Conservation (phyloP, 2,888 invertebrate species). For the Cryptophagus acutangulus region DNA sequence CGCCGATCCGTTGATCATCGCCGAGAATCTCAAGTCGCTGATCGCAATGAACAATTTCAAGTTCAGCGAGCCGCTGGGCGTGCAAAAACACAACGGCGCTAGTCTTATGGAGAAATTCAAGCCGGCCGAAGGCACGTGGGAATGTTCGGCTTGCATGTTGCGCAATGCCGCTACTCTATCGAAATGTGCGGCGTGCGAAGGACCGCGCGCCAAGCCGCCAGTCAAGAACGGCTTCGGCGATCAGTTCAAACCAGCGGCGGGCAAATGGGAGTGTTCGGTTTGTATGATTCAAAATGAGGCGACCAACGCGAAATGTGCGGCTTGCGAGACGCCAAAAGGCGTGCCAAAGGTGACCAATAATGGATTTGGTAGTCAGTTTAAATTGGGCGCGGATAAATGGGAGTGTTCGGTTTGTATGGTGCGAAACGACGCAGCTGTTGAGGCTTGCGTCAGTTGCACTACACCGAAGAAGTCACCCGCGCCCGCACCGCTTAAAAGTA, state of each 20-base stretch:
- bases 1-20: slow-evolving; percentile 51
- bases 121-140: slow-evolving; percentile 29
- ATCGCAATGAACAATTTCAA: slow-evolving; percentile 53
- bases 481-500: not conserved
- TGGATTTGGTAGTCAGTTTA: not conserved
- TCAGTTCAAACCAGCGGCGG: slow-evolving; percentile 20
- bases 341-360: slow-evolving; percentile 6
- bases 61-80: slow-evolving; percentile 54
- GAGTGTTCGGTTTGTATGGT: slow-evolving; percentile 60
- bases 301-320: slow-evolving; percentile 49
- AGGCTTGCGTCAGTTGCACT: not conserved
- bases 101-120: slow-evolving; percentile 16
- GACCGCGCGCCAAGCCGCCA: slow-evolving; percentile 39
- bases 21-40: slow-evolving; percentile 45
- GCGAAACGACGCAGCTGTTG: slow-evolving; percentile 45
- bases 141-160: slow-evolving; percentile 8
- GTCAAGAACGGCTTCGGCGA: slow-evolving; percentile 7
- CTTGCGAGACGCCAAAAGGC: slow-evolving; percentile 48
- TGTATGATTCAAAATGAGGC: slow-evolving; percentile 55
- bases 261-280: slow-evolving; percentile 60
- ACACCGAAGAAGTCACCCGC: not conserved
- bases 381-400: slow-evolving; percentile 46
- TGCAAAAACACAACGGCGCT: slow-evolving; percentile 29
- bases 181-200: slow-evolving; percentile 47
- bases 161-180: slow-evolving; percentile 39